Base-by-base conservation (phyloP, 23 tunicate species). In the Corella eumyota region DNA sequence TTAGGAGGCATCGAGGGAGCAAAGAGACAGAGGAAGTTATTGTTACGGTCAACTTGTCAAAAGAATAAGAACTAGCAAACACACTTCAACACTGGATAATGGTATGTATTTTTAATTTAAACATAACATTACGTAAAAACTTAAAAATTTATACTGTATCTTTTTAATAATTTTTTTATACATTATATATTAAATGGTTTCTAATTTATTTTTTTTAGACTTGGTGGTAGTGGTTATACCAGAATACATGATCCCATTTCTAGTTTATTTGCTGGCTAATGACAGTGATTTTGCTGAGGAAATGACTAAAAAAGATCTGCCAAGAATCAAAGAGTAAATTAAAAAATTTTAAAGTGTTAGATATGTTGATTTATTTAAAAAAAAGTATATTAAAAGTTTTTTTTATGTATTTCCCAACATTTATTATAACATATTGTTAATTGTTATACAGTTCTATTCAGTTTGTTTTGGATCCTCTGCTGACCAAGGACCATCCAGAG, bases 241-340 rank as follows among this genome's bases (percentile, higher is more conserved):
- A 22, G 96, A 88, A 56, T 78, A 79, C 72, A 70, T 78, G 72
- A 60, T 88, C 4, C 81, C 96, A 29, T 68, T 46, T 63, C 78
- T 83, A 33, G 68, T 88, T 6, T 72, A 88, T 50, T 44, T 88
- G 34, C 68, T 88, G 19, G 96, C 81, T 34, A 68, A 62, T n/a
- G 96, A 88, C 73, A 81, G 88, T 13, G 96, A 88, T 51, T 78
- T 74, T 2, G 60, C 57, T 5, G 72, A 78, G 56, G 87, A 81
- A 45, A 67, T 88, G 4, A 56, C 88, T 3, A 88, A 78, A 32
- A 34, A 65, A 23, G 58, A 68, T 51, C 72, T 88, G 5, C 68
- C 96, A 23, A 67, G 96, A 46, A 73, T 88, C 47, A 88, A 88
- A 63, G 96, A 88, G 76, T 88, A 69, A 60, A 69, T 64, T 17